Percentiles rank a stretch among this genome's conserved stretches.
These are phyloP conservation scores for Charina bottae DNA, from an alignment of 2,113 vertebrate genomes.

Conservation along the genomic window DNA sequence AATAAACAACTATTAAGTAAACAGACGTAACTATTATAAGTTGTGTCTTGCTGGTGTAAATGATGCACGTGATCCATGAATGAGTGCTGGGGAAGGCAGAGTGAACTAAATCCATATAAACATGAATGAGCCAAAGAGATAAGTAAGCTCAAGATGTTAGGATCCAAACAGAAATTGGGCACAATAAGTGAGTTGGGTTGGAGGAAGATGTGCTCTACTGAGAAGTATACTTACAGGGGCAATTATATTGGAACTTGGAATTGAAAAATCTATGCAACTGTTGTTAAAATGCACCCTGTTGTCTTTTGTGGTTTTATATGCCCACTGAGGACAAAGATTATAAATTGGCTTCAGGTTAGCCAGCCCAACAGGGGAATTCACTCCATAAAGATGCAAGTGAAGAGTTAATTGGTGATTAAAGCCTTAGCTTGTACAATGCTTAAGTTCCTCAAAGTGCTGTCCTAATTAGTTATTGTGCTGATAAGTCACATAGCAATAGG, in stretches of 20 bases:
- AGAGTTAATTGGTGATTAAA: background rate
- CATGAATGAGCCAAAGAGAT: background rate
- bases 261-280: background rate
- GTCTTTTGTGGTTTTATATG: background rate
- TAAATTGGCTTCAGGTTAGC: background rate
- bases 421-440: background rate
- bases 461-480: background rate
- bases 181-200: background rate
- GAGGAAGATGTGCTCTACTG: background rate
- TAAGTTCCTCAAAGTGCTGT: background rate
- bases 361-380: background rate
- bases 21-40: background rate
- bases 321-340: background rate
- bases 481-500: background rate
- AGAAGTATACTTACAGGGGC: background rate
- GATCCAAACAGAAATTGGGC: background rate
- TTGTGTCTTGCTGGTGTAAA: background rate
- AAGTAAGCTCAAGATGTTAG: background rate
- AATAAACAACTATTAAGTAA: background rate
- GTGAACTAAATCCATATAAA: background rate
- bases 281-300: background rate
- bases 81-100: background rate
- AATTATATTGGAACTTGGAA: background rate
- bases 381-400: background rate
- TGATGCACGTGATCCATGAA: background rate